phyloP scores from a whole-genome alignment of 2,113 vertebrate species.

The Chloropsis hardwickii region DNA sequence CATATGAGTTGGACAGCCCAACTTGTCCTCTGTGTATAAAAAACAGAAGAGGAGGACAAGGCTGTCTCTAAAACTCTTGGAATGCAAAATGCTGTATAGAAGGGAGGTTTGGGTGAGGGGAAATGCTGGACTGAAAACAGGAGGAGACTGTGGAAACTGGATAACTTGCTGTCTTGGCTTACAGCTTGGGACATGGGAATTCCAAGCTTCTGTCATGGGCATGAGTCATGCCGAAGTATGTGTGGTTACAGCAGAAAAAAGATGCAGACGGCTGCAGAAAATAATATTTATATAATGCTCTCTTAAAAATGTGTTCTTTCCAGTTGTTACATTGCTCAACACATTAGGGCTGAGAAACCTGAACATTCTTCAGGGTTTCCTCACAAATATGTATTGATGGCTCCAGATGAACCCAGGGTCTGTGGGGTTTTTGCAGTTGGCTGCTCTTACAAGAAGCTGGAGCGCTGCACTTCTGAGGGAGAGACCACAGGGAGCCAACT shows the following conservation, averaged over 20 bases:
- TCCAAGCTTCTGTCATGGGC: conserved; percentile 16
- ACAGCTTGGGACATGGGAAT: neutral
- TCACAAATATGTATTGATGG: neutral
- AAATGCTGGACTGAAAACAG: neutral
- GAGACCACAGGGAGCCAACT: neutral
- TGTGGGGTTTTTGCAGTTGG: neutral
- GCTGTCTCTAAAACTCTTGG: neutral
- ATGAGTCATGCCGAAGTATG: neutral
- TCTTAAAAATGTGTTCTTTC: neutral
- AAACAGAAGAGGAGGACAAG: neutral
- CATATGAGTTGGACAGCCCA: neutral
- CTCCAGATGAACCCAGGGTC: neutral
- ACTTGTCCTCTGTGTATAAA: neutral
- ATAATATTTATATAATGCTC: neutral
- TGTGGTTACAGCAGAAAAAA: conserved; percentile 39
- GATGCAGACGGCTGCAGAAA: conserved; percentile 2
- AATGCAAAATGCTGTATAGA: neutral
- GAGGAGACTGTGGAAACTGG: neutral
- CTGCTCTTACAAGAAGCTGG: neutral
- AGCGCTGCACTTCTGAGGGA: neutral
- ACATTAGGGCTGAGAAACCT: neutral
- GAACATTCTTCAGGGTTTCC: neutral
- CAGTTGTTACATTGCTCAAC: neutral
- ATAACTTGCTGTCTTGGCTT: neutral
- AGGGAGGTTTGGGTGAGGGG: neutral